These are phyloP conservation scores for Saccopteryx bilineata DNA, from an alignment of 2,113 vertebrate genomes.

Conservation along the genomic window DNA sequence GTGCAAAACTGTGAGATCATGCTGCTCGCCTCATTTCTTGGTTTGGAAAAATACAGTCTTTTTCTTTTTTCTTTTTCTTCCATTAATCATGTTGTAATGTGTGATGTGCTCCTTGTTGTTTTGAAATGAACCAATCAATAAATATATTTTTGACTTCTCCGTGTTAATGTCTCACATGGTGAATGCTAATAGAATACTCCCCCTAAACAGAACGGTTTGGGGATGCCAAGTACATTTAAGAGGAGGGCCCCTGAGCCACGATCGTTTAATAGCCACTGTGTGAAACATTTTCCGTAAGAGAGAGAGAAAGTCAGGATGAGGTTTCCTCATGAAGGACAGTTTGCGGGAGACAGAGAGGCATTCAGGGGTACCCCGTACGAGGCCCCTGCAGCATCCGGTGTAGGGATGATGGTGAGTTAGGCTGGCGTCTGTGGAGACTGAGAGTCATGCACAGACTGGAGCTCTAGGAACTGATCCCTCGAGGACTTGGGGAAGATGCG, in stretches of 20 bases:
- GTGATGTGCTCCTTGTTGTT: not conserved
- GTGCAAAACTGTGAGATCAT: not conserved
- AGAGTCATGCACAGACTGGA: not conserved
- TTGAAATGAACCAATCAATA: not conserved
- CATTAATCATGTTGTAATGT: not conserved
- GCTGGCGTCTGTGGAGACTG: not conserved
- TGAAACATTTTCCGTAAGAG: not conserved
- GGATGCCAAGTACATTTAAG: not conserved
- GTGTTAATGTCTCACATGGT: not conserved
- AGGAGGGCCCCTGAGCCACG: not conserved
- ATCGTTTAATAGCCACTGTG: not conserved
- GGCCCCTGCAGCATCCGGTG: not conserved
- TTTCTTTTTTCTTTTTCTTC: not conserved
- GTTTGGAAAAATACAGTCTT: not conserved
- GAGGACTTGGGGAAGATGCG: not conserved
- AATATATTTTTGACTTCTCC: not conserved
- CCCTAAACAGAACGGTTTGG: not conserved
- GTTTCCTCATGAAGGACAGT: not conserved
- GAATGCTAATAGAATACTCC: not conserved
- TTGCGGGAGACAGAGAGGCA: not conserved
- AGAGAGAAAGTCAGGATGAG: too few species aligned
- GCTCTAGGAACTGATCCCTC: not conserved
- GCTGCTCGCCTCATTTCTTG: not conserved
- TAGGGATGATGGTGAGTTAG: not conserved
- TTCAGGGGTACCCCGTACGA: not conserved